phyloP scores from a whole-genome alignment of 2,113 vertebrate genomes.

The Barbus barbus region DNA sequence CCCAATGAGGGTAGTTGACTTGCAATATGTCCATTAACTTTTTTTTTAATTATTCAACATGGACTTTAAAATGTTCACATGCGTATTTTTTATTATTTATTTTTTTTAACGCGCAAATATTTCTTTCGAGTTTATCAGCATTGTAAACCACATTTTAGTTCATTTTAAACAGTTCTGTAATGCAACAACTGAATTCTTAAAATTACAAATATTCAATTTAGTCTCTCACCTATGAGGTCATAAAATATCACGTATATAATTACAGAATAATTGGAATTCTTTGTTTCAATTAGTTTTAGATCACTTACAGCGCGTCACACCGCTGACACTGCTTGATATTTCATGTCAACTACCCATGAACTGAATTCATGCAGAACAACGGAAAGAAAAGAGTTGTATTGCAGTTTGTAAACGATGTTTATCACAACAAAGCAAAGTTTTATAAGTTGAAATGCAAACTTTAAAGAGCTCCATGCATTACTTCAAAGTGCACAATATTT shows the following conservation, averaged over 20 bases:
- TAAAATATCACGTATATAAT: neutral
- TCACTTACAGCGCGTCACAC: neutral
- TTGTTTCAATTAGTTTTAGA: neutral
- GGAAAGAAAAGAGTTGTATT: neutral
- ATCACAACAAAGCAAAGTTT: neutral
- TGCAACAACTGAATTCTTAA: neutral
- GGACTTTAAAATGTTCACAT: neutral
- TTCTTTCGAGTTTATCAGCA: neutral
- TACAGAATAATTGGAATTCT: neutral
- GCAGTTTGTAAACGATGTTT: neutral
- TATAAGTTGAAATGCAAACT: neutral
- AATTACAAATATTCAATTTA: neutral
- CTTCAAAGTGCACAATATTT: neutral
- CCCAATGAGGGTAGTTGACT: neutral
- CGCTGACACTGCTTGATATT: neutral
- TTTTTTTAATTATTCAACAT: neutral
- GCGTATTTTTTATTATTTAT: too few relatives aligned
- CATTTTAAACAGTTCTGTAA: neutral
- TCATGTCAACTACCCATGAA: neutral
- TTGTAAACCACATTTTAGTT: neutral
- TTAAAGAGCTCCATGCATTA: neutral
- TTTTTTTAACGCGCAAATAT: neutral
- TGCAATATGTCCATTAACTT: too few relatives aligned
- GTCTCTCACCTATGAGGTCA: neutral
- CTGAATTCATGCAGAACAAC: neutral